Conservation (phyloP, 2,888 invertebrate species). For the Ischnura elegans region DNA sequence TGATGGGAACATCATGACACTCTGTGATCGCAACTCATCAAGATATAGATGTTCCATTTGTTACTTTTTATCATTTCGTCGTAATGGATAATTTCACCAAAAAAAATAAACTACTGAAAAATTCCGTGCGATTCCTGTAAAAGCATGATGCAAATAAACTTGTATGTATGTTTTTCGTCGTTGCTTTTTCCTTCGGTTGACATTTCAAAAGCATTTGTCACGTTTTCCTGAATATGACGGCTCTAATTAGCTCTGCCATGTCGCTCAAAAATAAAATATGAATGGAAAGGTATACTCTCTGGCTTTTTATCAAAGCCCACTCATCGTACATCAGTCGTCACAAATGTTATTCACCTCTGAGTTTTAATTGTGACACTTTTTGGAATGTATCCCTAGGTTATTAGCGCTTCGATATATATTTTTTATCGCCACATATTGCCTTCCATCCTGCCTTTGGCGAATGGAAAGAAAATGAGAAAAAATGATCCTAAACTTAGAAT, state of each 20-base stretch:
- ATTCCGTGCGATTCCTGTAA: neutral
- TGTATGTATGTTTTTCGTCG: neutral
- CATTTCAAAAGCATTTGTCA: neutral
- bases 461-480: neutral
- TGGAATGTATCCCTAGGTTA: neutral
- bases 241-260: neutral
- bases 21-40: neutral
- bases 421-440: too few species aligned
- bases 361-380: constrained; percentile 14
- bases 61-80: neutral
- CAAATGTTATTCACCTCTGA: neutral
- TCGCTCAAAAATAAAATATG: neutral
- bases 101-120: neutral
- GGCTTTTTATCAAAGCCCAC: neutral
- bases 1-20: neutral
- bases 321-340: neutral
- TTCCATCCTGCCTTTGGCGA: neutral
- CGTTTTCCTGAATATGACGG: neutral
- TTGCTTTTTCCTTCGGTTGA: neutral
- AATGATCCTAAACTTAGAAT: neutral
- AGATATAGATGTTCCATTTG: neutral
- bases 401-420: neutral
- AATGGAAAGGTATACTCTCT: neutral
- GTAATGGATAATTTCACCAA: neutral
- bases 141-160: neutral